phyloP scores from a whole-genome alignment of 92 coral and sea anemone genomes.

The Parazoanthus swiftii region DNA sequence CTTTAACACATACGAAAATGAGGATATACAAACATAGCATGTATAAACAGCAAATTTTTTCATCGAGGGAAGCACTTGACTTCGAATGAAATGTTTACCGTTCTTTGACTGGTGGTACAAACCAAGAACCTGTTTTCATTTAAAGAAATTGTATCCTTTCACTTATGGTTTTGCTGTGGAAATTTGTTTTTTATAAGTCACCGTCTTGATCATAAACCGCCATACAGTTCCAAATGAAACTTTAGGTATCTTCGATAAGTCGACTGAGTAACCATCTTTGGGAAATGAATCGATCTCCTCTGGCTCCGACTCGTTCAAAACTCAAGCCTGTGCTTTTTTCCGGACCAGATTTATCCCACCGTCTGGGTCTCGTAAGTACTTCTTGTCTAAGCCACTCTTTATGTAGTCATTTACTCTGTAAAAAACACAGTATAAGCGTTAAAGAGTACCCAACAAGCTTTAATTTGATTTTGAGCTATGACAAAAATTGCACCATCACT shows the following conservation, averaged over 20 bases:
- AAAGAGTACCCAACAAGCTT: too few relatives aligned
- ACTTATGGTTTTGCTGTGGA: constrained; percentile 47
- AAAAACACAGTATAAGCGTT: too few relatives aligned
- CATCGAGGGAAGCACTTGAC: constrained; percentile 50
- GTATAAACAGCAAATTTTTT: constrained; percentile 41
- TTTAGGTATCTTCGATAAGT: constrained; percentile 8
- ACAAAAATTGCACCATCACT: too few relatives aligned
- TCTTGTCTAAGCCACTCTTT: too few relatives aligned
- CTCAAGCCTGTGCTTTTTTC: constrained; percentile 47
- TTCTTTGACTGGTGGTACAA: neutral
- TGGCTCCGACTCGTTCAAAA: neutral
- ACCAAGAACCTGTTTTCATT: constrained; percentile 44
- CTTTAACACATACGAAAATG: constrained; percentile 14
- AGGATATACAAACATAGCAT: constrained; percentile 25
- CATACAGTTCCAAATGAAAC: constrained; percentile 40
- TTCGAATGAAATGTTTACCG: constrained; percentile 32
- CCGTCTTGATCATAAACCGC: constrained; percentile 44
- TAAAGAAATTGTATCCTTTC: constrained; percentile 48
- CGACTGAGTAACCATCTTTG: too few relatives aligned
- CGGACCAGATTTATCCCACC: neutral
- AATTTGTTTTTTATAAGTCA: constrained; percentile 34
- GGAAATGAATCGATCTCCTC: too few relatives aligned
- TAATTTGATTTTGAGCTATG: too few relatives aligned
- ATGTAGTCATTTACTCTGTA: too few relatives aligned
- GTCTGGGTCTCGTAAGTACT: too few relatives aligned